These are phyloP conservation scores for Pollimyrus isidori DNA, from an alignment of 2,113 vertebrate genomes.

Conservation along the genomic window DNA sequence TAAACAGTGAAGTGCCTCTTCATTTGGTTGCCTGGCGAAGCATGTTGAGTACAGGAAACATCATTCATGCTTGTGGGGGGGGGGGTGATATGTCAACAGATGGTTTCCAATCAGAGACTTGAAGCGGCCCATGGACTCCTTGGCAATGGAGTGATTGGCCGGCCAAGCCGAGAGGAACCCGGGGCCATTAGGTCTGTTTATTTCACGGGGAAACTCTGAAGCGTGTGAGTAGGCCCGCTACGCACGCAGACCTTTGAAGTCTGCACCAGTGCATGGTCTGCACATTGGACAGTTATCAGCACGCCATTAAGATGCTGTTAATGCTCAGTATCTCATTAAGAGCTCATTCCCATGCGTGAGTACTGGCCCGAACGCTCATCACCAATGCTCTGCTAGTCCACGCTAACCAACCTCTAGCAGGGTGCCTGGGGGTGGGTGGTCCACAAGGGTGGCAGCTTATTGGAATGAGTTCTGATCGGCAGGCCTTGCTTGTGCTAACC, in stretches of 20 bases:
- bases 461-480: background rate
- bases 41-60: background rate
- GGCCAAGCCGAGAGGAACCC: slow-evolving; percentile 1
- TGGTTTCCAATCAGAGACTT: slow-evolving; percentile 24
- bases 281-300: slow-evolving; percentile 38
- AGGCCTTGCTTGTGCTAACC: background rate
- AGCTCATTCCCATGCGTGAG: slow-evolving; percentile 18
- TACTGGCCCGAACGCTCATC: background rate
- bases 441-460: background rate
- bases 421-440: background rate
- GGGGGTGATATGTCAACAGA: slow-evolving; percentile 23
- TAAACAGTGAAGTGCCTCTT: background rate
- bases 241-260: slow-evolving; percentile 28
- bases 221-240: slow-evolving; percentile 19
- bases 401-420: background rate
- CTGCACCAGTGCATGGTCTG: slow-evolving; percentile 25
- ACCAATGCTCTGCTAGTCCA: slow-evolving; percentile 19
- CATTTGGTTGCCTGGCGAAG: no score
- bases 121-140: background rate
- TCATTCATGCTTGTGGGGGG: background rate
- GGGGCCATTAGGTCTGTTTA: slow-evolving; percentile 30
- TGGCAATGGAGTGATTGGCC: no score
- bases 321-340: slow-evolving; percentile 34
- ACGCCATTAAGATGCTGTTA: slow-evolving; percentile 31
- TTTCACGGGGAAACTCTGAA: background rate